Evolutionary conservation across 2,113 vertebrate genomes (phyloP).

Genomic region (Sphyrna mokarran): DNA sequence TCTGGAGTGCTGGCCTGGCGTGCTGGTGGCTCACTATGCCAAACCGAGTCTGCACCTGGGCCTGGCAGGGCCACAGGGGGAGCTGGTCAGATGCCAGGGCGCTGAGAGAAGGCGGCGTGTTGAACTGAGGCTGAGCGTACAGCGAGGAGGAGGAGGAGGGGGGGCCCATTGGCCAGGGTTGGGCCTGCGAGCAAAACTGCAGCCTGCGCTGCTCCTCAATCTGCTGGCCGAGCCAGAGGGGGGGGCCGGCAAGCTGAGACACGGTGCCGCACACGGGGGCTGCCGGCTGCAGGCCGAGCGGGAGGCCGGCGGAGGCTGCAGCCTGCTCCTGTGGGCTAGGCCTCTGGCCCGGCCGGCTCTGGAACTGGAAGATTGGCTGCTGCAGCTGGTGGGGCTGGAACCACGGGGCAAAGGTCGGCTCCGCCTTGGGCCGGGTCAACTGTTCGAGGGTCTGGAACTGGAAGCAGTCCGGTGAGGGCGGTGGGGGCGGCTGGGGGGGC

Average conservation of each 20-base stretch:
- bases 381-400: background rate
- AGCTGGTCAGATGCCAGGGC: background rate
- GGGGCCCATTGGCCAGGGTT: background rate
- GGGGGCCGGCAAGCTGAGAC: background rate
- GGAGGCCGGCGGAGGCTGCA: background rate
- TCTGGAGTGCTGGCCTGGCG: background rate
- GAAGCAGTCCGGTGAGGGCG: background rate
- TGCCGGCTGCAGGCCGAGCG: background rate
- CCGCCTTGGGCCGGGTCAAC: background rate
- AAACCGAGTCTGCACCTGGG: background rate
- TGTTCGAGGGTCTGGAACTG: background rate
- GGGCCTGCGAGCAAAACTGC: background rate
- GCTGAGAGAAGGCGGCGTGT: background rate
- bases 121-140: background rate
- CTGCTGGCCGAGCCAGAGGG: background rate
- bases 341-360: background rate
- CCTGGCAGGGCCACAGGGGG: background rate
- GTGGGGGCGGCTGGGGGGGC: background rate
- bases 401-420: background rate
- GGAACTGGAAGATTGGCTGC: background rate
- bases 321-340: background rate
- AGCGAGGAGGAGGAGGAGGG: background rate
- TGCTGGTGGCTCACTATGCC: background rate
- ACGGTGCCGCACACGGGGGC: too few relatives aligned
- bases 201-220: background rate